Evolutionary conservation across 2,113 vertebrate species (phyloP).

Genomic region (Eleginops maclovinus): DNA sequence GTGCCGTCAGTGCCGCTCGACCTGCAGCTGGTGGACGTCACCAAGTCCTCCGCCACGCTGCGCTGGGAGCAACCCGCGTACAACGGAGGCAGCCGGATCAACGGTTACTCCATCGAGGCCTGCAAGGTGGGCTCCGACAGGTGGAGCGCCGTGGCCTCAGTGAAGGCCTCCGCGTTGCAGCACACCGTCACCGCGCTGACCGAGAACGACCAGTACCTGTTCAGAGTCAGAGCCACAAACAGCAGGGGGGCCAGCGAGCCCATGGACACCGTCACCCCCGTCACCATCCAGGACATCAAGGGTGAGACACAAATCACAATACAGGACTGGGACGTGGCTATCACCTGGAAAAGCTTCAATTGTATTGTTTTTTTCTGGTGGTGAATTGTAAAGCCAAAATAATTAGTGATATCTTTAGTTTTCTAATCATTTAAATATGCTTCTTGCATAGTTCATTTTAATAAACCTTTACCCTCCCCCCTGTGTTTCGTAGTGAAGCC

Average conservation of each 20-base stretch:
- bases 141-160: slow-evolving; percentile 90
- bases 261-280: slow-evolving; percentile 91
- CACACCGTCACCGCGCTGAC: slow-evolving; percentile 92
- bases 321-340: not conserved
- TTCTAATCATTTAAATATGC: too few relatives aligned
- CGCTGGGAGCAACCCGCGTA: slow-evolving; percentile 93
- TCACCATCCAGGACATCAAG: slow-evolving; percentile 92
- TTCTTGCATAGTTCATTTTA: too few relatives aligned
- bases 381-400: too few relatives aligned
- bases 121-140: slow-evolving; percentile 93
- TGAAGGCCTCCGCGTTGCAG: slow-evolving; percentile 88
- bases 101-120: slow-evolving; percentile 92
- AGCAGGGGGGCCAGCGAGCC: slow-evolving; percentile 94
- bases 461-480: too few relatives aligned
- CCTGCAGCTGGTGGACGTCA: slow-evolving; percentile 90
- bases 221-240: slow-evolving; percentile 94
- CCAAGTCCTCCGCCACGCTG: slow-evolving; percentile 91
- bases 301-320: slow-evolving; percentile 78
- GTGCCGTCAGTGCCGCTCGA: slow-evolving; percentile 92
- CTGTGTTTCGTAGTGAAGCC: slow-evolving; percentile 86
- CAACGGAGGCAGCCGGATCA: slow-evolving; percentile 94
- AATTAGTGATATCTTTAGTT: too few relatives aligned
- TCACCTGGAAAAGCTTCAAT: too few relatives aligned
- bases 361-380: too few relatives aligned
- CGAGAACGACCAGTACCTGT: slow-evolving; percentile 96